Base-by-base conservation (phyloP, 2,797 vertebrate species). In the Tokudaia muenninki region DNA sequence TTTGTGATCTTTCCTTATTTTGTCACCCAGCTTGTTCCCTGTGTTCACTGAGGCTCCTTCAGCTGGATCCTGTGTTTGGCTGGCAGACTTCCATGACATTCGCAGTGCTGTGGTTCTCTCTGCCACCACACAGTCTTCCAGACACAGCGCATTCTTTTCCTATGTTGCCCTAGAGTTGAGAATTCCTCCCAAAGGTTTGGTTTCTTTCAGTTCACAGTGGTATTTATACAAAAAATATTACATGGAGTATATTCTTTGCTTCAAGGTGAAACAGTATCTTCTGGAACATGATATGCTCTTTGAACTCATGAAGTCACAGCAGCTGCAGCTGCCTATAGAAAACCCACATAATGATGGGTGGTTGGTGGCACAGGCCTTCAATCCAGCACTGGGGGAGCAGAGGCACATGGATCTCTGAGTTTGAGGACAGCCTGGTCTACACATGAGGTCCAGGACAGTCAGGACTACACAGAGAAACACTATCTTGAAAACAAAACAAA, bases 341-440 rank as follows among this genome's bases (percentile, higher is more conserved):
- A 67, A 86, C 2, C 9, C 21, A 0, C 29, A 34, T 21, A 19
- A 63, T 65, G 4, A 1, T 0, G 0, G 2, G 10, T 10, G 24
- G 12, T 34, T 67, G 31, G 6, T 67, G 63, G 19, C 6, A 24
- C 63, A n/a, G 1, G 3, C 31, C 21, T 86, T 50, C 22, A 86
- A 16, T 34, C 12, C 21, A 67, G 12, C 31, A 34, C 41, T 50
- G 4, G 1, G 31, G 12, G 67, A 4, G 12, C 44, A 67, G 6
- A 50, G 63, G 63, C 44, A 67, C 31, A 47, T 4, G 12, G 6
- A 22, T 50, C 9, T 67, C 29, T 67, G 31, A 86, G 44, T 50
- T 86, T 12, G 19, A n/a, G 31, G 31, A 47, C 83, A 86, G 44
- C 19, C 31, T 50, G 31, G 19, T n/a, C 12, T n/a, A 86, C 6